Evolutionary conservation across 2,888 invertebrate species (phyloP), one percentile per base, ranked within the genome.

Genomic region (Eucera pruinosa): DNA sequence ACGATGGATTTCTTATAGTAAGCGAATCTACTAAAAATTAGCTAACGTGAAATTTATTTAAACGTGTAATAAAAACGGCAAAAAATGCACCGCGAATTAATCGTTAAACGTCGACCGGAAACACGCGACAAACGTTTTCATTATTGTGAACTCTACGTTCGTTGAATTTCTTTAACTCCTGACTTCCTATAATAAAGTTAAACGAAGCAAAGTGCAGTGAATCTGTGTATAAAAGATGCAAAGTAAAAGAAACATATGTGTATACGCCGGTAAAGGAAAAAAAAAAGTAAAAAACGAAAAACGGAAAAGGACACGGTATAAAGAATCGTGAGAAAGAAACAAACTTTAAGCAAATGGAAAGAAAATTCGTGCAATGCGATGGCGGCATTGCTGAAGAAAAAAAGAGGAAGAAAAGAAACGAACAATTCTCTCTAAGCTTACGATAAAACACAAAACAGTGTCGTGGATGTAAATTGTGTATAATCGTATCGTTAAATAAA

Each of bases 391-490:
- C 39, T 39, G 68, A 64, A 58, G 45, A 43, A 39, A 58, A n/a
- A n/a, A n/a, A n/a, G n/a, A n/a, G n/a, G n/a, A n/a, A n/a, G n/a
- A n/a, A n/a, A n/a, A n/a, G n/a, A n/a, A n/a, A n/a, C n/a, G n/a
- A 36, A 60, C 43, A 64, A 39, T 60, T 41, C 30, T 41, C 30
- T 69, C 25, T 68, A 65, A 78, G 61, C 61, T 67, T 36, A 76
- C 64, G 62, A 67, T 78, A 73, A 79, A 82, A 70, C 78, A 67
- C 75, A 73, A 79, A 82, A 74, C 73, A 79, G 82, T 83, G 80
- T 81, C 78, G 77, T 70, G 73, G 73, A 83, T 88, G 86, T 88
- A 86, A 86, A 86, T 87, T 87, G 77, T 86, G 83, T 86, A 84
- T 83, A 88, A 66, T 66, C 78, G 71, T 83, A 82, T 72, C 66